Evolutionary conservation across 2,888 invertebrate genomes (phyloP).

Genomic region (Thumatha senex): DNA sequence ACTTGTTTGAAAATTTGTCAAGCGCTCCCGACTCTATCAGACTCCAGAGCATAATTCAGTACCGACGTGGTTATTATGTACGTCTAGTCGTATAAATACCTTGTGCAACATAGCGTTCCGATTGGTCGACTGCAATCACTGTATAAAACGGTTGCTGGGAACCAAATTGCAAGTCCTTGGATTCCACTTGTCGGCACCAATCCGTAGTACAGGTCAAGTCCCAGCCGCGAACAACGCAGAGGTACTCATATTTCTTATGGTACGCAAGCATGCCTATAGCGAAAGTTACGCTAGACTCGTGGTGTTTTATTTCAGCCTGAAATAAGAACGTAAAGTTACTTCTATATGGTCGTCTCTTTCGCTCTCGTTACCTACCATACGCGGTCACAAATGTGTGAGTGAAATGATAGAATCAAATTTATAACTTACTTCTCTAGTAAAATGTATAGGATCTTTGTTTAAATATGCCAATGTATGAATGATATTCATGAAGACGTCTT

Average conservation of each 20-base stretch:
- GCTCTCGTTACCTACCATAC: too few relatives aligned
- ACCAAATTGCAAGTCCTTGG: constrained; percentile 69
- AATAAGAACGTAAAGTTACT: neutral
- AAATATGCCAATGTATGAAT: constrained; percentile 39
- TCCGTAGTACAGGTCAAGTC: constrained; percentile 81
- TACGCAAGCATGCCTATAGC: constrained; percentile 89
- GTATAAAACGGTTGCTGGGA: constrained; percentile 88
- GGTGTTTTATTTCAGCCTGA: constrained; percentile 27
- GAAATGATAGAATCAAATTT: neutral
- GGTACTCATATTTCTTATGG: constrained; percentile 84
- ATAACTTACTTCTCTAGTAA: constrained; percentile 10
- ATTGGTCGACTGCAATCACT: constrained; percentile 87
- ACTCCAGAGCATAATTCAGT: too few relatives aligned
- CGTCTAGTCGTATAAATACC: too few relatives aligned
- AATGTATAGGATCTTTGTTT: constrained; percentile 17
- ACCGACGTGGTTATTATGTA: too few relatives aligned
- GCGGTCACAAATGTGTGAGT: too few relatives aligned
- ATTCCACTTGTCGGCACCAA: constrained; percentile 81
- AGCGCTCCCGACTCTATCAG: too few relatives aligned
- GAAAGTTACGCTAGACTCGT: constrained; percentile 64
- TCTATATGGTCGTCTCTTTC: too few relatives aligned
- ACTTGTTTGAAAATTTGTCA: too few relatives aligned
- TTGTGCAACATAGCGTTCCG: constrained; percentile 87
- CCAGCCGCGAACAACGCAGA: constrained; percentile 89
- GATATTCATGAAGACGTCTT: constrained; percentile 38